A percentile compares a stretch with the other conserved stretches of the same genome.
Conservation (phyloP, 2,113 vertebrate species). For the Apodemus sylvaticus region DNA sequence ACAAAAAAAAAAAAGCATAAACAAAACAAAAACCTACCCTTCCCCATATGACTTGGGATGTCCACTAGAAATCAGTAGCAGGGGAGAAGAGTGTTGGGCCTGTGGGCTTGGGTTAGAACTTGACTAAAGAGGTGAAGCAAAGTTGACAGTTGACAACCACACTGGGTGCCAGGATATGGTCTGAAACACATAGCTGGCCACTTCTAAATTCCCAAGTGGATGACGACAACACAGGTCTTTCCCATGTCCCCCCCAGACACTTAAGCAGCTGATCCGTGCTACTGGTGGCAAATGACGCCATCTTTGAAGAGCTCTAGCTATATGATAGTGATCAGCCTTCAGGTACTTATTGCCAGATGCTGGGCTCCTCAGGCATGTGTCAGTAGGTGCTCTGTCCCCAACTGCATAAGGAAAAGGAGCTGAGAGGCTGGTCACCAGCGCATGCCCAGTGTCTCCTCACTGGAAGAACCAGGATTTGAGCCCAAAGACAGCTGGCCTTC, state of each 20-base stretch:
- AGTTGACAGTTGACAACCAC: neutral
- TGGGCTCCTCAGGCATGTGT: neutral
- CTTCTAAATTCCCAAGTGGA: neutral
- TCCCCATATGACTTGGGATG: neutral
- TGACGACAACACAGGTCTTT: neutral
- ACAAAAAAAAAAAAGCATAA: neutral
- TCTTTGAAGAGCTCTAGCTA: neutral
- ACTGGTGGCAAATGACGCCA: neutral
- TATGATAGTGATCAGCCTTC: neutral
- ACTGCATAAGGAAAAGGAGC: slow-evolving; percentile 13
- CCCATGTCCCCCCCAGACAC: neutral
- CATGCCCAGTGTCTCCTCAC: neutral
- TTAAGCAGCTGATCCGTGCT: neutral
- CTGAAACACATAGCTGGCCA: neutral
- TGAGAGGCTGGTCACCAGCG: neutral
- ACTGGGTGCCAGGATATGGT: neutral
- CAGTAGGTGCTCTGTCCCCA: neutral
- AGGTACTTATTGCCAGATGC: neutral
- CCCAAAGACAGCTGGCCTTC: slow-evolving; percentile 38
- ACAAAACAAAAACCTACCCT: neutral
- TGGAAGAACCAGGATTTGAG: neutral
- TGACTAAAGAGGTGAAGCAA: neutral
- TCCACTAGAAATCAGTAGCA: neutral
- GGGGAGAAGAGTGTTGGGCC: neutral
- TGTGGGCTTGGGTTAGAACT: neutral